Evolutionary conservation across 2,113 vertebrate species (phyloP).

Genomic region (Bolborhynchus lineola): DNA sequence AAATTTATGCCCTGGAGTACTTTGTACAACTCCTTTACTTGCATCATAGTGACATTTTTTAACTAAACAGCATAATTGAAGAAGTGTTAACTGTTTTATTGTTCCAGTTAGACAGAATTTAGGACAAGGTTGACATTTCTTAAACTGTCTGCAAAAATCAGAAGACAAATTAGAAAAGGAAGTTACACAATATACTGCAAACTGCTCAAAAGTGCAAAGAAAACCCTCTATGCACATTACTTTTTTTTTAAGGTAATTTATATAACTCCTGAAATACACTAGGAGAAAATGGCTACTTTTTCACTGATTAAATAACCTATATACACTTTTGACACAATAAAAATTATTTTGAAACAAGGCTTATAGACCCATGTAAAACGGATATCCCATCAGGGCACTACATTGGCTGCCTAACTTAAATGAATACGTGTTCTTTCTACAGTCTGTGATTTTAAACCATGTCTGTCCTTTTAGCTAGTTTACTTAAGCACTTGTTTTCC

Average conservation of each 20-base stretch:
- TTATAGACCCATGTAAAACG: not conserved
- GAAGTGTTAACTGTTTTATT: not conserved
- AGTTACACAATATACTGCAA: not conserved
- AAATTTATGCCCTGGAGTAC: not conserved
- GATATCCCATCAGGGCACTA: not conserved
- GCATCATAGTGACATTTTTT: not conserved
- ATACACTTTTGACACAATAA: not conserved
- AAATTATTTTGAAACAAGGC: not conserved
- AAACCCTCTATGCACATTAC: not conserved
- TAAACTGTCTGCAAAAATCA: not conserved
- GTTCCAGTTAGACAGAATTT: not conserved
- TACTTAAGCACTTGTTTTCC: not conserved
- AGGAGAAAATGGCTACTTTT: not conserved
- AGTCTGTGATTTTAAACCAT: not conserved
- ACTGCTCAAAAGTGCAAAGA: not conserved
- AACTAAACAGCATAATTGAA: not conserved
- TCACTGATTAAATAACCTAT: not conserved
- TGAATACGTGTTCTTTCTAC: not conserved
- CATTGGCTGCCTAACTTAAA: not conserved
- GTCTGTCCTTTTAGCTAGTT: not conserved
- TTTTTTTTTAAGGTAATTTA: not conserved
- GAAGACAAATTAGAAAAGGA: not conserved
- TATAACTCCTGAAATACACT: not conserved
- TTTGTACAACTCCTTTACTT: not conserved
- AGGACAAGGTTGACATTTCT: not conserved